These are phyloP conservation scores for Teleogryllus occipitalis DNA, from an alignment of 1,140 invertebrate species.

Conservation along the genomic window DNA sequence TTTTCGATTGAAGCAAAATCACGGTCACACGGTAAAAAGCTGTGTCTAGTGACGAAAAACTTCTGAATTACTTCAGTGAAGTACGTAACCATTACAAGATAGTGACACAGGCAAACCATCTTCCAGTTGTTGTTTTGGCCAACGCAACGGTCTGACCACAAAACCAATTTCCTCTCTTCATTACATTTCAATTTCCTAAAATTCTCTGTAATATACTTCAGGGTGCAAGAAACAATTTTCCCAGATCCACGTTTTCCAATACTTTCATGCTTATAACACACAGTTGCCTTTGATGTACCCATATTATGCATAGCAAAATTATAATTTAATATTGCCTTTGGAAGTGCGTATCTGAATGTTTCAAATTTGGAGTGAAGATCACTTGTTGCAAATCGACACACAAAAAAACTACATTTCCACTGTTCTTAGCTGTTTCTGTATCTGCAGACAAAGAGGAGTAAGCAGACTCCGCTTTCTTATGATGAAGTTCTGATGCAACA, in stretches of 20 bases:
- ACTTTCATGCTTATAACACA: slow-evolving; percentile 23
- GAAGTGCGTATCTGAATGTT: too few species aligned
- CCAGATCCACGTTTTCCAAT: slow-evolving; percentile 20
- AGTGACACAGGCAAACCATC: slow-evolving; percentile 11
- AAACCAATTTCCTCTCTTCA: slow-evolving; percentile 21
- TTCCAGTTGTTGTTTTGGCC: slow-evolving; percentile 27
- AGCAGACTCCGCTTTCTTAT: too few species aligned
- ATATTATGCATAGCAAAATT: neutral
- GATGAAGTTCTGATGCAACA: too few species aligned
- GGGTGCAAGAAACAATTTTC: slow-evolving; percentile 23
- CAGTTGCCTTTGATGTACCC: neutral
- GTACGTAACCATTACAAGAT: slow-evolving; percentile 15
- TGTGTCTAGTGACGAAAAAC: neutral
- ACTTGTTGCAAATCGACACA: too few species aligned
- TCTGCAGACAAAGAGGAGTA: too few species aligned
- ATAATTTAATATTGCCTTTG: too few species aligned
- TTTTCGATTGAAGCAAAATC: slow-evolving; percentile 24
- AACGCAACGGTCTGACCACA: slow-evolving; percentile 26
- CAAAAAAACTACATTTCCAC: too few species aligned
- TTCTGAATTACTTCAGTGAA: slow-evolving; percentile 19
- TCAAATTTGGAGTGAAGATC: too few species aligned
- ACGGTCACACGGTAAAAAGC: slow-evolving; percentile 24
- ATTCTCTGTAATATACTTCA: slow-evolving; percentile 21
- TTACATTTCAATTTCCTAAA: slow-evolving; percentile 13
- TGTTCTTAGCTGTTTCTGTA: too few species aligned